Evolutionary conservation across 2,888 invertebrate species (phyloP).

Genomic region (Leistus spinibarbis): DNA sequence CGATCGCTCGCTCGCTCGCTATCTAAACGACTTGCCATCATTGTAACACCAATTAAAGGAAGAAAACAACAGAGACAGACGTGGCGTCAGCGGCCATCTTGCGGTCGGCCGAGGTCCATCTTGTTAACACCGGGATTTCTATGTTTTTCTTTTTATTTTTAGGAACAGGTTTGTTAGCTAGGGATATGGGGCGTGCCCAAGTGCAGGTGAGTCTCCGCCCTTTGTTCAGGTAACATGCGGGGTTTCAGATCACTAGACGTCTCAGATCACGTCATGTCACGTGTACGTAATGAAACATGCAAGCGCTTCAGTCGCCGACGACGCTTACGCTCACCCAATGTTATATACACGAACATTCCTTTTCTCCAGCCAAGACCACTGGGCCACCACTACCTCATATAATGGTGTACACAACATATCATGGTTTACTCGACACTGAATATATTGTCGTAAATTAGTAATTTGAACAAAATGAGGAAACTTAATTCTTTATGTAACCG

Average conservation of each 20-base stretch:
- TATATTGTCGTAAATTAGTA: too few relatives aligned
- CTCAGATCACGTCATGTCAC: background rate
- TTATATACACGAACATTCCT: too few relatives aligned
- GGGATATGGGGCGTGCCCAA: constrained; percentile 49
- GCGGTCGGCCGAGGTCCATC: constrained; percentile 49
- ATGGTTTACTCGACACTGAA: too few relatives aligned
- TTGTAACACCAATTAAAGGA: constrained; percentile 55
- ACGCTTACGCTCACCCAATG: too few relatives aligned
- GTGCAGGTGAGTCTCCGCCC: constrained; percentile 41
- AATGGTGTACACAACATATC: too few relatives aligned
- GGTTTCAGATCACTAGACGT: background rate
- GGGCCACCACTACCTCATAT: too few relatives aligned
- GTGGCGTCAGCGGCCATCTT: constrained; percentile 56
- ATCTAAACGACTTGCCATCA: constrained; percentile 55
- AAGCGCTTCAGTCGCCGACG: background rate
- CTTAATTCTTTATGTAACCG: too few relatives aligned
- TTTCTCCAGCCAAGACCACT: too few relatives aligned
- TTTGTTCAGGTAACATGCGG: constrained; percentile 6
- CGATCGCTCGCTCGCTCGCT: constrained; percentile 42
- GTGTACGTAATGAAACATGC: background rate
- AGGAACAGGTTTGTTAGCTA: constrained; percentile 53
- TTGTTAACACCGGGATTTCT: constrained; percentile 55
- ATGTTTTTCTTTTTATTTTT: constrained; percentile 43
- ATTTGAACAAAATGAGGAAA: too few relatives aligned
- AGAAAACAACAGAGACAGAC: constrained; percentile 48